phyloP scores from a whole-genome alignment of 2,113 vertebrate genomes.

The Bos indicus region DNA sequence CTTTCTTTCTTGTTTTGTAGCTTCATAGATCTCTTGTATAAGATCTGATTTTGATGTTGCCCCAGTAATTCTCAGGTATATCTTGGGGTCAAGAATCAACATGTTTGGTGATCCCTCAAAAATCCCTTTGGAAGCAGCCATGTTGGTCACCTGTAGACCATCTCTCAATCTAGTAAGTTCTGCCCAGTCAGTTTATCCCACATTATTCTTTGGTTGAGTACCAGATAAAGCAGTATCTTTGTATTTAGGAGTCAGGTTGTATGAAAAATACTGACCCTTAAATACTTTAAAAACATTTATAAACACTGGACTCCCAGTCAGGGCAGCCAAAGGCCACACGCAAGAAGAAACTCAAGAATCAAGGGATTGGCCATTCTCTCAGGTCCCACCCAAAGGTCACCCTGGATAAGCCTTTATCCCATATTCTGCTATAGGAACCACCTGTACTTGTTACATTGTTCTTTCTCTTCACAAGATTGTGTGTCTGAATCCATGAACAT shows the following conservation, averaged over 20 bases:
- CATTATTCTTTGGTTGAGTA: neutral
- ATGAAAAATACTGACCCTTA: neutral
- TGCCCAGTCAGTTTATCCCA: neutral
- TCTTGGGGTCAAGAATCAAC: neutral
- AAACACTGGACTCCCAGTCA: neutral
- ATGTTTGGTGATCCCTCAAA: neutral
- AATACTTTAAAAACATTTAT: neutral
- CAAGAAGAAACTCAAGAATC: neutral
- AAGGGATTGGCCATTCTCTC: neutral
- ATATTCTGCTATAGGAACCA: neutral
- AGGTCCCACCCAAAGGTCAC: neutral
- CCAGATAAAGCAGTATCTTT: neutral
- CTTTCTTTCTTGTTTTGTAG: neutral
- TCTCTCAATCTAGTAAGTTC: neutral
- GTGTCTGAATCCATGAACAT: neutral
- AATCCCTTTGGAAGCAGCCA: neutral
- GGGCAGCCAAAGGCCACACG: neutral
- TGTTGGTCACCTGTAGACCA: neutral
- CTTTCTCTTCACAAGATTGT: neutral
- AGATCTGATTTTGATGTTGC: neutral
- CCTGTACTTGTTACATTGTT: neutral
- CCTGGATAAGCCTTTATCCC: no score
- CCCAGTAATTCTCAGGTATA: neutral
- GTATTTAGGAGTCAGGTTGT: neutral
- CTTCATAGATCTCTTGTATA: neutral